A percentile compares a stretch with the other conserved stretches of the same genome.
Conservation (phyloP, 2,888 invertebrate genomes). For the Drosophila infuscata region DNA sequence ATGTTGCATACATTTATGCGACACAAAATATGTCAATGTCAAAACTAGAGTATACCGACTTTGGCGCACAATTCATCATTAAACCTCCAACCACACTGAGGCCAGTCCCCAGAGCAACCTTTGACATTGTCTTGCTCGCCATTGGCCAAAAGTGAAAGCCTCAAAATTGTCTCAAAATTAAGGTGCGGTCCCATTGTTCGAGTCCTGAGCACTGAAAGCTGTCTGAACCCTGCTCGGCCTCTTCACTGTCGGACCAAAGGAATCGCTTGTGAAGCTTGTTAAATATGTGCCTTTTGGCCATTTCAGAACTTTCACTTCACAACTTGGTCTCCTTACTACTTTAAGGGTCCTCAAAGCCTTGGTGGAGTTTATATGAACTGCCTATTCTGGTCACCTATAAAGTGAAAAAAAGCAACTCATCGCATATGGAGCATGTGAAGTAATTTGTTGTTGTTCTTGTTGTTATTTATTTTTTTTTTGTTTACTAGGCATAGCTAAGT, state of each 20-base stretch:
- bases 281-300: constrained; percentile 74
- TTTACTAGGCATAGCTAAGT: constrained; percentile 34
- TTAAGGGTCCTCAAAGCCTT: constrained; percentile 40
- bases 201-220: constrained; percentile 32
- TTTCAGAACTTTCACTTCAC: constrained; percentile 59
- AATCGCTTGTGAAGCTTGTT: constrained; percentile 71
- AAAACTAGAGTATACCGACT: constrained; percentile 62
- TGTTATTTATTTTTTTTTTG: constrained; percentile 6
- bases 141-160: constrained; percentile 49
- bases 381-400: constrained; percentile 60
- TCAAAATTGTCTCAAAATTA: constrained; percentile 66
- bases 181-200: constrained; percentile 59
- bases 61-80: constrained; percentile 73
- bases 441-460: constrained; percentile 25
- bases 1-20: constrained; percentile 70
- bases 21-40: constrained; percentile 76
- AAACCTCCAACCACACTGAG: constrained; percentile 34
- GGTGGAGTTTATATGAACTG: constrained; percentile 47
- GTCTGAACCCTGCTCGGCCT: constrained; percentile 37
- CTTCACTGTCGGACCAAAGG: constrained; percentile 30
- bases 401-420: constrained; percentile 53
- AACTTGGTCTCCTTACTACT: constrained; percentile 3
- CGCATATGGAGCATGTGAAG: constrained; percentile 43
- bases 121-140: constrained; percentile 54
- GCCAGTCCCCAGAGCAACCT: constrained; percentile 48